phyloP scores from a whole-genome alignment of 2,113 vertebrate species.

The Colistium nudipinnis region DNA sequence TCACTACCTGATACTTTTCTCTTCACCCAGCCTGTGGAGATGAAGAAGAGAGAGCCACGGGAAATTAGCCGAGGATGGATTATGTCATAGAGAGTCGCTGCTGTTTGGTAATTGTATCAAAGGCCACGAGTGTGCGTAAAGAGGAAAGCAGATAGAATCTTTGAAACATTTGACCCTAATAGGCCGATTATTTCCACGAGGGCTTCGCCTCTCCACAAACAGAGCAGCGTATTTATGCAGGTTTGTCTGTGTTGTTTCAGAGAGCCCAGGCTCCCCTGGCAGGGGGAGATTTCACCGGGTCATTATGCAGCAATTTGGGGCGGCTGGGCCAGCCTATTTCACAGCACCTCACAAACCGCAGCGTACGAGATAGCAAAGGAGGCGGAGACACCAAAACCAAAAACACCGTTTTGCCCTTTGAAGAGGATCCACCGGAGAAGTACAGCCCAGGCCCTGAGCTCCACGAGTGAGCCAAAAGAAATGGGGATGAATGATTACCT shows the following conservation, averaged over 20 bases:
- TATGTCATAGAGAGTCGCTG: constrained; percentile 27
- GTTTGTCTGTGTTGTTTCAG: constrained; percentile 76
- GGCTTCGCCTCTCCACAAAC: constrained; percentile 42
- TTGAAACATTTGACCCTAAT: constrained; percentile 64
- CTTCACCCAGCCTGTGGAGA: no score
- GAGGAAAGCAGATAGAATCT: constrained; percentile 50
- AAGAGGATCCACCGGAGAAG: constrained; percentile 45
- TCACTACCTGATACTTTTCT: no score
- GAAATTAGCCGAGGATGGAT: constrained; percentile 38
- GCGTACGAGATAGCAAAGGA: constrained; percentile 56
- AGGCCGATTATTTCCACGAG: constrained; percentile 68
- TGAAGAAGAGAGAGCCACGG: neutral
- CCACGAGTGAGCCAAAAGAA: constrained; percentile 22
- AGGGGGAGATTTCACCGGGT: constrained; percentile 62
- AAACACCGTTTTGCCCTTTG: constrained; percentile 39
- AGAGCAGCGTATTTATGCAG: constrained; percentile 63
- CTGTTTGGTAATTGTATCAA: constrained; percentile 49
- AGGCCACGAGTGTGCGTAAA: constrained; percentile 48
- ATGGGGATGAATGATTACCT: constrained; percentile 17
- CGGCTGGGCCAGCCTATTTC: constrained; percentile 58
- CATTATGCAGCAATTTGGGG: constrained; percentile 65
- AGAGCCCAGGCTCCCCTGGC: constrained; percentile 51
- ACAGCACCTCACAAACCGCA: constrained; percentile 56
- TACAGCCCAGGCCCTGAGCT: constrained; percentile 13
- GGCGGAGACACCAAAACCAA: constrained; percentile 56